Base-by-base conservation (phyloP, 2,888 invertebrate genomes). In the Ceraclea dissimilis region DNA sequence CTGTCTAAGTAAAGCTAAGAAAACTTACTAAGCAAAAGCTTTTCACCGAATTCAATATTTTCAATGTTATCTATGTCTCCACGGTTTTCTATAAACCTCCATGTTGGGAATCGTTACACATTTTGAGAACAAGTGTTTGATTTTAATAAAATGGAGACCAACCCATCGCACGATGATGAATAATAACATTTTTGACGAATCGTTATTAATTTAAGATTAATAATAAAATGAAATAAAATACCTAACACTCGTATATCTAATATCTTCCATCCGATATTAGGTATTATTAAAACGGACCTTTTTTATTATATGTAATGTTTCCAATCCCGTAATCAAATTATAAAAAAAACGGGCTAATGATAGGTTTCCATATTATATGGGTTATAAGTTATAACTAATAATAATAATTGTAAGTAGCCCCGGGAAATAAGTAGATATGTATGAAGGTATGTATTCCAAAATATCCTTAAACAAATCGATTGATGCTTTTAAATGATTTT, bases 331-430 rank as follows among this genome's bases (percentile, higher is more conserved):
- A 47, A 47, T 49, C 43, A 34, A 47, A 47, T 19, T 48, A 54
- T 39, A 43, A 54, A 49, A 53, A 49, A 44, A 48, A 49, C 43
- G 26, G 22, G 46, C 57, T 58, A 58, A 58, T 58, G 47, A 58
- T 51, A 50, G 57, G 57, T 44, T 58, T 47, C 16, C 22, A 47
- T 51, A 34, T 54, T 51, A 54, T 58, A 51, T 54, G 57, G 57
- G 50, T 46, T 51, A 53, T 51, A 46, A 56, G 46, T 34, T 51
- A 53, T 56, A 46, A n/a, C n/a, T n/a, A n/a, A 56, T 21, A 51
- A 53, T 58, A 46, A 56, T 34, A 51, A 53, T 58, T 47, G 51
- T 54, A 52, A 47, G 16, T 54, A 48, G 51, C 57, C 57, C n/a
- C 16, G 48, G 54, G 57, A 54, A 52, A 49, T 39, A 26, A 6